Percentiles rank a stretch among this genome's conserved stretches.
phyloP scores from a whole-genome alignment of 1,140 invertebrate genomes.

The Bombus waltoni region DNA sequence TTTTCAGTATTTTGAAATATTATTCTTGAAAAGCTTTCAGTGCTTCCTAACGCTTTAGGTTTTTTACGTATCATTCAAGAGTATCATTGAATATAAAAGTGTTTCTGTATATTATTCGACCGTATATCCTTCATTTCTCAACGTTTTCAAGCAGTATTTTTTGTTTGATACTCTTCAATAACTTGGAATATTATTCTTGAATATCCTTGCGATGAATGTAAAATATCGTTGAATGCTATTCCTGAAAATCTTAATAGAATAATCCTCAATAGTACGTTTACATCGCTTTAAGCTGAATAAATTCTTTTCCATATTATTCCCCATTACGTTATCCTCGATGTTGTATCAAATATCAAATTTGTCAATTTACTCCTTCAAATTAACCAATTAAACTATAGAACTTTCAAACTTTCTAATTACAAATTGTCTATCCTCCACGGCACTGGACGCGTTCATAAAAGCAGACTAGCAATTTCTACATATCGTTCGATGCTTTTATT shows the following conservation, averaged over 20 bases:
- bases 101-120: neutral
- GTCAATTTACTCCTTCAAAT: neutral
- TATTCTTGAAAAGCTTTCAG: neutral
- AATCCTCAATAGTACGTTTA: neutral
- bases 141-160: neutral
- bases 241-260: too few species aligned
- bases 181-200: neutral
- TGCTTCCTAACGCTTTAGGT: neutral
- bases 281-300: neutral
- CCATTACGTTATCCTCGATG: neutral
- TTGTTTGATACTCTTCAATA: neutral
- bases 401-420: neutral
- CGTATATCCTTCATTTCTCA: neutral
- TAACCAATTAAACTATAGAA: neutral
- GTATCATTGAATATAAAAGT: neutral
- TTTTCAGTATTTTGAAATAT: neutral
- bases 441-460: neutral
- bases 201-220: too few species aligned
- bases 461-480: neutral
- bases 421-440: neutral
- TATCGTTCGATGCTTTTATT: neutral
- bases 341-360: neutral
- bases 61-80: neutral
- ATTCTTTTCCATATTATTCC: neutral
- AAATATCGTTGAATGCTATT: too few species aligned